Evolutionary conservation across 1,140 invertebrate species (phyloP).

Genomic region (Brachionus plicatilis): DNA sequence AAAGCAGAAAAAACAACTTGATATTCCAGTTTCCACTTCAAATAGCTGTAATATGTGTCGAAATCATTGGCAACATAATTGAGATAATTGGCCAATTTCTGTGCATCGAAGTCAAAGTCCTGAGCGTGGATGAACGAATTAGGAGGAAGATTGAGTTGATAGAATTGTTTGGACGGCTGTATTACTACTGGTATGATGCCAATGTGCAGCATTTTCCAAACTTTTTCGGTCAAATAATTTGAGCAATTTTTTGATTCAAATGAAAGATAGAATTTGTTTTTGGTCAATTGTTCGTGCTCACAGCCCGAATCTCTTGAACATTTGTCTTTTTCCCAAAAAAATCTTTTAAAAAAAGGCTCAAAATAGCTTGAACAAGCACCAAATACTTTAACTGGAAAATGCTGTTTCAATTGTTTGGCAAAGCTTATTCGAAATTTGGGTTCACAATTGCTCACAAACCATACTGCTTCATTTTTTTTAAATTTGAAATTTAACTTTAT

Average conservation of each 20-base stretch:
- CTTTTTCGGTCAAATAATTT: constrained; percentile 39
- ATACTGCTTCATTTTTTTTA: background rate
- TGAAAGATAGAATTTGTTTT: constrained; percentile 36
- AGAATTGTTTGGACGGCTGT: background rate
- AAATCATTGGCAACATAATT: background rate
- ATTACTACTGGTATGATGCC: constrained; percentile 23
- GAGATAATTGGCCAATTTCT: background rate
- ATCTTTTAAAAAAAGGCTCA: background rate
- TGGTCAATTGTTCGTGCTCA: background rate
- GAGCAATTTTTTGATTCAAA: constrained; percentile 36
- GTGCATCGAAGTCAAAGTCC: background rate
- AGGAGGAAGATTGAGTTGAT: background rate
- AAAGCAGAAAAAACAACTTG: background rate
- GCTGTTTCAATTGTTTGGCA: background rate
- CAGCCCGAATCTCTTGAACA: background rate
- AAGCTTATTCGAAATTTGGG: background rate
- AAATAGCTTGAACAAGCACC: background rate
- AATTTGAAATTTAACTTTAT: background rate
- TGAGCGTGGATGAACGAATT: constrained; percentile 36
- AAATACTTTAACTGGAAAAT: constrained; percentile 1
- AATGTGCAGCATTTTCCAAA: constrained; percentile 16
- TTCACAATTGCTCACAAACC: constrained; percentile 28
- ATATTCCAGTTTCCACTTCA: background rate
- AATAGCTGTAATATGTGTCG: background rate
- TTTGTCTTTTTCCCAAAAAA: too few relatives aligned